A percentile compares a stretch with the other conserved stretches of the same genome.
Conservation (phyloP, 2,888 invertebrate species). For the Ochropleura leucogaster region DNA sequence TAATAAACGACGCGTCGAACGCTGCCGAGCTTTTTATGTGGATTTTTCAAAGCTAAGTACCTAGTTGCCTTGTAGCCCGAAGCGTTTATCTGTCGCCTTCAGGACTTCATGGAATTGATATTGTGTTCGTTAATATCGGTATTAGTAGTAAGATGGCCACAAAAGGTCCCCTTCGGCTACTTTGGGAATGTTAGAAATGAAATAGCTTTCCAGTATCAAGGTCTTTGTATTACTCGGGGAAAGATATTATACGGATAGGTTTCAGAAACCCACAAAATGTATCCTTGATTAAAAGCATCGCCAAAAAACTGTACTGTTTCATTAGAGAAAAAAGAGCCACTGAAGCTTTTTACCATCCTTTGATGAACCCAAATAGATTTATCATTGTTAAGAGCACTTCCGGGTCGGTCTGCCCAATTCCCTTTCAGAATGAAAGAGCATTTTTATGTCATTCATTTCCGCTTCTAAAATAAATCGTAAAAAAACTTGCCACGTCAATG, state of each 20-base stretch:
- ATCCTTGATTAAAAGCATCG: slow-evolving; percentile 3
- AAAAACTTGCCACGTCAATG: slow-evolving; percentile 60
- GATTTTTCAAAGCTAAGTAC: slow-evolving; percentile 54
- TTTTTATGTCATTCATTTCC: slow-evolving; percentile 62
- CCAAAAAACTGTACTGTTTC: slow-evolving; percentile 24
- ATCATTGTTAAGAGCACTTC: slow-evolving; percentile 53
- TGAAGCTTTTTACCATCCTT: slow-evolving; percentile 34
- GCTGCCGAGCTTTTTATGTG: slow-evolving; percentile 63
- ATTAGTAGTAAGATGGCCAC: slow-evolving; percentile 28
- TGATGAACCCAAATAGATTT: slow-evolving; percentile 56
- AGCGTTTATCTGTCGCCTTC: slow-evolving; percentile 39
- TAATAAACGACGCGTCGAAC: slow-evolving; percentile 74
- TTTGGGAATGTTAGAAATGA: slow-evolving; percentile 38
- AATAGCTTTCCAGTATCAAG: slow-evolving; percentile 29
- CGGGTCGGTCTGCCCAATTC: slow-evolving; percentile 49
- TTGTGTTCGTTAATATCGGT: slow-evolving; percentile 43
- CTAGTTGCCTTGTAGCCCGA: slow-evolving; percentile 32
- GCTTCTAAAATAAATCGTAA: slow-evolving; percentile 58
- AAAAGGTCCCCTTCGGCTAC: slow-evolving; percentile 33
- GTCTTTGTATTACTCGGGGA: not conserved
- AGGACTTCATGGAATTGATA: slow-evolving; percentile 30
- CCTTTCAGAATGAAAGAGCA: slow-evolving; percentile 57
- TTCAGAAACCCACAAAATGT: not conserved
- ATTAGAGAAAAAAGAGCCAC: slow-evolving; percentile 30
- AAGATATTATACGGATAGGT: not conserved